These are phyloP conservation scores for Craterocephalus amniculus DNA, from an alignment of 2,797 vertebrate species.

Conservation along the genomic window DNA sequence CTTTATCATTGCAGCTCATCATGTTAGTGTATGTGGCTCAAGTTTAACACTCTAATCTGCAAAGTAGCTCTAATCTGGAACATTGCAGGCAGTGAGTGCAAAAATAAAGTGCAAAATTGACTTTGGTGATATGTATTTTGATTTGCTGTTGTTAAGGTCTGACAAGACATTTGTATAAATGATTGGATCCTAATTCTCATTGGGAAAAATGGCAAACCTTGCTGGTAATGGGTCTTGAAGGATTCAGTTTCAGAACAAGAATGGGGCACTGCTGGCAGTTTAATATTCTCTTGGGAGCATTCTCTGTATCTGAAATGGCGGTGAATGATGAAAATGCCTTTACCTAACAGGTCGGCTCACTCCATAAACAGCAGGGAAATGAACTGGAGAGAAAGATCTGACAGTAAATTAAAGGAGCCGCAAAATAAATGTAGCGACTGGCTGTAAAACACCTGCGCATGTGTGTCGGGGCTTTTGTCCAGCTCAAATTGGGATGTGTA, in stretches of 20 bases:
- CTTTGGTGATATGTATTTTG: slow-evolving; percentile 33
- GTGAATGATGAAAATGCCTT: slow-evolving; percentile 74
- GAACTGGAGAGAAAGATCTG: slow-evolving; percentile 40
- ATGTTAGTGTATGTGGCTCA: slow-evolving; percentile 56
- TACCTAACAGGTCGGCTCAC: slow-evolving; percentile 62
- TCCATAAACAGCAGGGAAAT: slow-evolving; percentile 45
- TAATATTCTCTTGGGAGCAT: slow-evolving; percentile 55
- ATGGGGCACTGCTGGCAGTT: slow-evolving; percentile 57
- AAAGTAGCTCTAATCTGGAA: slow-evolving; percentile 58
- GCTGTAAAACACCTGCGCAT: slow-evolving; percentile 45
- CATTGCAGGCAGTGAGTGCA: slow-evolving; percentile 42
- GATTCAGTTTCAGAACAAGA: slow-evolving; percentile 66
- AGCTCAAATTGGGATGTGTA: slow-evolving; percentile 4
- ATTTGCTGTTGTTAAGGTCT: slow-evolving; percentile 61
- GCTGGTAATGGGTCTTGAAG: slow-evolving; percentile 54
- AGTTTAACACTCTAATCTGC: slow-evolving; percentile 51
- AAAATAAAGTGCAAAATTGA: slow-evolving; percentile 5
- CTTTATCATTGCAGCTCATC: slow-evolving; percentile 59
- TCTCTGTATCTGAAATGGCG: slow-evolving; percentile 59
- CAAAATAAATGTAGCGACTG: slow-evolving; percentile 41
- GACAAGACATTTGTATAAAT: slow-evolving; percentile 75
- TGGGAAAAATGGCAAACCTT: slow-evolving; percentile 70
- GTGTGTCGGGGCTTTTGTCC: slow-evolving; percentile 29
- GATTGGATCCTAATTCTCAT: slow-evolving; percentile 72
- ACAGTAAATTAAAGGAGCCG: slow-evolving; percentile 55